These are phyloP conservation scores for Macroglossus sobrinus DNA, from an alignment of 2,113 vertebrate genomes.

Conservation along the genomic window DNA sequence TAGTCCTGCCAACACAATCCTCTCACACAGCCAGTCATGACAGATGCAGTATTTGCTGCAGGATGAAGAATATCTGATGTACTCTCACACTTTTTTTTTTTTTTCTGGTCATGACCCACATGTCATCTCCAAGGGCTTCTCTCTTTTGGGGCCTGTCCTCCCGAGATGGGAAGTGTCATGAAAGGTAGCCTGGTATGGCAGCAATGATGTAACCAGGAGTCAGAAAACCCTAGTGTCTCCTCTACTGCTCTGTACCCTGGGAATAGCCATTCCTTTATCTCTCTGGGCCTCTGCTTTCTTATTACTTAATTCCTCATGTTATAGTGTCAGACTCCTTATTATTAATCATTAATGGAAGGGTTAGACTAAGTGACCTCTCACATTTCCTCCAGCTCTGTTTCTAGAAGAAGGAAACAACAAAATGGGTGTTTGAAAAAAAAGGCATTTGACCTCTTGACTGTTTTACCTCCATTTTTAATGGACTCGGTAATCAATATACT, in stretches of 20 bases:
- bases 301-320: neutral
- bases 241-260: too few relatives aligned
- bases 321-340: neutral
- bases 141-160: neutral
- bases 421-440: slow-evolving; percentile 9
- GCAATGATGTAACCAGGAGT: neutral
- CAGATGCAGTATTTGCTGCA: neutral
- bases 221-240: neutral
- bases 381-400: neutral
- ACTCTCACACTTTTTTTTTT: neutral
- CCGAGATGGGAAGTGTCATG: neutral
- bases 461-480: slow-evolving; percentile 48
- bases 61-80: neutral
- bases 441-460: neutral
- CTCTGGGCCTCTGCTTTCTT: neutral
- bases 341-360: neutral
- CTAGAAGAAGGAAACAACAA: neutral
- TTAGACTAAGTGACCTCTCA: neutral
- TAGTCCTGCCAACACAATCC: rapidly evolving
- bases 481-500: neutral
- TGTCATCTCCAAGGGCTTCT: neutral
- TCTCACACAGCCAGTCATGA: rapidly evolving
- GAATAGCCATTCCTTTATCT: neutral
- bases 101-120: neutral
- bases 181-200: neutral